Percentiles rank a stretch among this genome's conserved stretches.
These are phyloP conservation scores for Camelus dromedarius DNA, from an alignment of 2,113 vertebrate species.

Conservation along the genomic window DNA sequence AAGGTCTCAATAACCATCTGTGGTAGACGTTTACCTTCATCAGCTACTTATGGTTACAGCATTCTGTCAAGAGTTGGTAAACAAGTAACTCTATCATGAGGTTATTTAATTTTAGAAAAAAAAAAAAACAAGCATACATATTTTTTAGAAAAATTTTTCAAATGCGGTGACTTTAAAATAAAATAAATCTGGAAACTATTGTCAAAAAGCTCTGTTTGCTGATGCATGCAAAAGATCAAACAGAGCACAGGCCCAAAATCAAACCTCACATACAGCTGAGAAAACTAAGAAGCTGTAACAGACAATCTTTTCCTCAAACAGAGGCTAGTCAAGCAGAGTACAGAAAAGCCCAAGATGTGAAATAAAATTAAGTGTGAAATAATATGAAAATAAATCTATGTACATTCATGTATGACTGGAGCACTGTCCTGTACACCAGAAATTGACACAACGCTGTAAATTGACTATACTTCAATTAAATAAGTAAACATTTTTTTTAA, in stretches of 20 bases:
- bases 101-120: neutral
- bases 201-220: neutral
- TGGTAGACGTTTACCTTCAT: neutral
- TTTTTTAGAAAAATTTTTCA: neutral
- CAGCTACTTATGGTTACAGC: neutral
- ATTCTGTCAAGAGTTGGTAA: constrained; percentile 2
- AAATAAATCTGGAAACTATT: constrained; percentile 4
- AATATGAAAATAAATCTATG: neutral
- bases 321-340: neutral
- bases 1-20: neutral
- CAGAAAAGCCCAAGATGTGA: neutral
- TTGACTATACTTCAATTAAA: no score
- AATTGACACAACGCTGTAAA: no score
- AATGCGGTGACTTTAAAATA: neutral
- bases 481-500: no score
- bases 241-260: neutral
- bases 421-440: no score
- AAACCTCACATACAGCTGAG: neutral
- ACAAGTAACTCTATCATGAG: neutral
- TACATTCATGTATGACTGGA: no score
- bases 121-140: neutral
- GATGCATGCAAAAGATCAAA: neutral
- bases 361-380: constrained; percentile 43
- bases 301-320: neutral
- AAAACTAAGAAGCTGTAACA: neutral